phyloP scores from a whole-genome alignment of 2,797 vertebrate genomes.

The Petrocephalus sullivani region DNA sequence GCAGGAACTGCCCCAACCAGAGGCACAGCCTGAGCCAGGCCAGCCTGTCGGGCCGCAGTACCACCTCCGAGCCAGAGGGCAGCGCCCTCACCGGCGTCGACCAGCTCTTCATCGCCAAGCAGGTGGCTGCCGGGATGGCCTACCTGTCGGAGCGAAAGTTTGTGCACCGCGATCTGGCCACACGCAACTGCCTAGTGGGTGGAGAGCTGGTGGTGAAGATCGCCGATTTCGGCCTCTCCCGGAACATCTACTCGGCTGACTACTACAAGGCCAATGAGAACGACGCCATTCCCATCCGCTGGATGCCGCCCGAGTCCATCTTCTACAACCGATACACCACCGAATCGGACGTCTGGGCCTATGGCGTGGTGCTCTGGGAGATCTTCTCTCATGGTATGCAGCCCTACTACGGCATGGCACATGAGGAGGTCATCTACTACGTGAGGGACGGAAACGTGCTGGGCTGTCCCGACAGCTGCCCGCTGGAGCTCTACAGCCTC shows the following conservation, averaged over 20 bases:
- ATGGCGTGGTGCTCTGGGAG: conserved; percentile 94
- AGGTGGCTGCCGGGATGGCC: conserved; percentile 90
- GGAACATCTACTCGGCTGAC: conserved; percentile 95
- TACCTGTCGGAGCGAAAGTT: conserved; percentile 96
- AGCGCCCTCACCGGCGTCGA: conserved; percentile 69
- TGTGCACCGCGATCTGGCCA: conserved; percentile 94
- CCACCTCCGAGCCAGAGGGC: conserved; percentile 57
- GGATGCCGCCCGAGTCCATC: conserved; percentile 98
- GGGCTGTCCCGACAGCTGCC: conserved; percentile 82
- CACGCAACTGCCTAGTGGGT: conserved; percentile 90
- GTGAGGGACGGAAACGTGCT: conserved; percentile 91
- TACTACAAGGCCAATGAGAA: conserved; percentile 98
- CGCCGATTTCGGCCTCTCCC: conserved; percentile 91
- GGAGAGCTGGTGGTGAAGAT: conserved; percentile 95
- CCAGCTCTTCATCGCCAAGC: conserved; percentile 83
- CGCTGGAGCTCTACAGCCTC: conserved; percentile 87
- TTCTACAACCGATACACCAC: conserved; percentile 98
- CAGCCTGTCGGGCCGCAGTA: conserved; percentile 57
- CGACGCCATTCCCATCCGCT: conserved; percentile 92
- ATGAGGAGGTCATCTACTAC: conserved; percentile 95
- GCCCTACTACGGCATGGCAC: conserved; percentile 96
- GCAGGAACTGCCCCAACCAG: conserved; percentile 68
- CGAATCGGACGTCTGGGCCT: conserved; percentile 96
- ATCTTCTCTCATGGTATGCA: conserved; percentile 96
- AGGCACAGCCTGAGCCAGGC: conserved; percentile 60